Evolutionary conservation across 2,888 invertebrate genomes (phyloP), one percentile per base, ranked within the genome.

Genomic region (Hoplodrina ambigua): DNA sequence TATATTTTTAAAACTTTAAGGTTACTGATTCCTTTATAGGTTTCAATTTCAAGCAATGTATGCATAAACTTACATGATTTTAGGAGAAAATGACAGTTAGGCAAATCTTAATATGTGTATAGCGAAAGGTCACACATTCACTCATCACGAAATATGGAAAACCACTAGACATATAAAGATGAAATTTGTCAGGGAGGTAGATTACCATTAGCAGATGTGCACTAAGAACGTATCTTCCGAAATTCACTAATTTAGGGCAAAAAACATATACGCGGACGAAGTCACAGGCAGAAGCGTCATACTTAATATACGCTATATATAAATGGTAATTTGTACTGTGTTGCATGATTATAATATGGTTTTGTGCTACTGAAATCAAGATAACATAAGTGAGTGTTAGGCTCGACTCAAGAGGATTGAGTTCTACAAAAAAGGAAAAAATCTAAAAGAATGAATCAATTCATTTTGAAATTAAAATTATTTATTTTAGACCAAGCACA

Each of bases 351-450:
- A 46, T 17, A 46, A 46, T 17, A 17, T 46, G 46, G 1, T 46
- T 46, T 11, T 56, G 20, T 44, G 19, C 13, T 68, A 19, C 15
- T 50, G 17, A 44, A 17, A 71, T 50, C 56, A 25, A 68, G 50
- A 56, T 76, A 75, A n/a, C 19, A 56, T 33, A 19, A 20, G 17
- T 33, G 25, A 20, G 17, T 64, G 15, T 15, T 52, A 7, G n/a
- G 46, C n/a, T 53, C 54, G 56, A 50, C 8, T 44, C 5, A 33
- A 78, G 33, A 78, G 25, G 11, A 20, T 49, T 54, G 19, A 54
- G 41, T 30, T 60, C 2, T 41, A 62, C 5, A 80, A 75, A 49
- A 46, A 54, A 37, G 19, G 20, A 30, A n/a, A n/a, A n/a, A n/a
- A n/a, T n/a, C n/a, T n/a, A n/a, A n/a, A n/a, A n/a, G n/a, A n/a